Conservation (phyloP, 1,140 invertebrate species). For the Archivesica marissinica region DNA sequence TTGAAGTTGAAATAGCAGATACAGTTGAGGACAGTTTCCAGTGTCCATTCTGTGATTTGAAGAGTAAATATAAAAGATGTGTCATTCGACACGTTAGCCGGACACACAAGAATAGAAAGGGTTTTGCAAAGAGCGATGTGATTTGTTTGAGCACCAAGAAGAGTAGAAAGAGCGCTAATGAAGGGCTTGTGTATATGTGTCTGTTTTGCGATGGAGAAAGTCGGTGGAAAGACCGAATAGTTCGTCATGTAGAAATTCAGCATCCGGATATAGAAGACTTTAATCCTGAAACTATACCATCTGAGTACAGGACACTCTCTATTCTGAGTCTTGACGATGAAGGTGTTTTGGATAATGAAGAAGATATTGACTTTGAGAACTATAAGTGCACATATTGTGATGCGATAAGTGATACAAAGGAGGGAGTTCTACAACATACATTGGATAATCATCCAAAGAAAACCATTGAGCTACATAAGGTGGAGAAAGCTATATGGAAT, state of each 20-base stretch:
- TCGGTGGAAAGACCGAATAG: background rate
- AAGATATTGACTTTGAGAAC: background rate
- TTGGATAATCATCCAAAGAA: background rate
- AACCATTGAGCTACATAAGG: background rate
- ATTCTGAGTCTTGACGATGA: background rate
- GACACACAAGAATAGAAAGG: background rate
- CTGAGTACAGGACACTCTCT: background rate
- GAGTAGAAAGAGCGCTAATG: background rate
- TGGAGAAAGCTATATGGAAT: background rate
- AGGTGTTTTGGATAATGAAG: background rate
- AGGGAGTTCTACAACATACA: background rate
- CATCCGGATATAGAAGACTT: constrained; percentile 21
- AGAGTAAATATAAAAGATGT: constrained; percentile 22
- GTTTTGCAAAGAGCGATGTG: background rate
- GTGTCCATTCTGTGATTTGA: constrained; percentile 42
- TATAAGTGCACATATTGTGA: constrained; percentile 15
- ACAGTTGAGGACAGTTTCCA: background rate
- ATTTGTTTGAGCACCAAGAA: background rate
- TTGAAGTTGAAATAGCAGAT: background rate
- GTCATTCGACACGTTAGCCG: constrained; percentile 6
- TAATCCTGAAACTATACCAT: background rate
- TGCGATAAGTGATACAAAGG: background rate
- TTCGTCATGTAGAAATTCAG: background rate
- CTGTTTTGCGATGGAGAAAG: constrained; percentile 15
- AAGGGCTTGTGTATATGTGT: background rate